Conservation (phyloP, 2,888 invertebrate species). For the Sinhomidia bicolor region DNA sequence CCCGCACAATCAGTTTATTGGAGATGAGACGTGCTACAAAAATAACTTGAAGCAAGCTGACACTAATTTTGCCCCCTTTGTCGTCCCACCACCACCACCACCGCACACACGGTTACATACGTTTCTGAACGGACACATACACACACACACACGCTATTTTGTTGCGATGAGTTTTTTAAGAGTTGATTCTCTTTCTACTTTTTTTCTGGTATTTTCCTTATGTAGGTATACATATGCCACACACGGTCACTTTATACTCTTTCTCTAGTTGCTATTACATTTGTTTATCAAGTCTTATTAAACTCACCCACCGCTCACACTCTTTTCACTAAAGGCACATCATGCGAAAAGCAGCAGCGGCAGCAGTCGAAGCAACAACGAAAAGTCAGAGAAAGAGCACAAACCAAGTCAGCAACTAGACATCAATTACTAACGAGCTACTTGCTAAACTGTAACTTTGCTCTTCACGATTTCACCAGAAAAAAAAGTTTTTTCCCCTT, state of each 20-base stretch:
- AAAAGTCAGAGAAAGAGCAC: not conserved
- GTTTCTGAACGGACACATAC: not conserved
- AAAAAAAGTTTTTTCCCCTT: conserved; percentile 12
- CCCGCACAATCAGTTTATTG: not conserved
- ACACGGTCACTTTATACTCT: conserved; percentile 2
- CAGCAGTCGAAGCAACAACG: not conserved
- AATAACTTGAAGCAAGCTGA: conserved; percentile 26
- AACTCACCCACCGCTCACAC: not conserved
- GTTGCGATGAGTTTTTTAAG: not conserved
- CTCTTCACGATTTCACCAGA: not conserved
- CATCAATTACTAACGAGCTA: conserved; percentile 65
- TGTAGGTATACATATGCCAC: too few relatives aligned
- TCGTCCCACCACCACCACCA: too few relatives aligned
- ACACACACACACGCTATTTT: not conserved
- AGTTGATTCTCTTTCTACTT: not conserved
- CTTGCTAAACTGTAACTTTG: conserved; percentile 23
- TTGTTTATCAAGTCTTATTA: conserved; percentile 65
- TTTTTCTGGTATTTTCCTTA: not conserved
- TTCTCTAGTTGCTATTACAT: conserved; percentile 22
- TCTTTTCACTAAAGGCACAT: not conserved
- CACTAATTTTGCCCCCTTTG: conserved; percentile 47
- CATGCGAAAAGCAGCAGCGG: not conserved
- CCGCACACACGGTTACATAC: not conserved
- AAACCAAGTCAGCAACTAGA: not conserved
- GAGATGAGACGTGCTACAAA: not conserved